Conservation (phyloP, 2,113 vertebrate species). For the Copsychus sechellarum region DNA sequence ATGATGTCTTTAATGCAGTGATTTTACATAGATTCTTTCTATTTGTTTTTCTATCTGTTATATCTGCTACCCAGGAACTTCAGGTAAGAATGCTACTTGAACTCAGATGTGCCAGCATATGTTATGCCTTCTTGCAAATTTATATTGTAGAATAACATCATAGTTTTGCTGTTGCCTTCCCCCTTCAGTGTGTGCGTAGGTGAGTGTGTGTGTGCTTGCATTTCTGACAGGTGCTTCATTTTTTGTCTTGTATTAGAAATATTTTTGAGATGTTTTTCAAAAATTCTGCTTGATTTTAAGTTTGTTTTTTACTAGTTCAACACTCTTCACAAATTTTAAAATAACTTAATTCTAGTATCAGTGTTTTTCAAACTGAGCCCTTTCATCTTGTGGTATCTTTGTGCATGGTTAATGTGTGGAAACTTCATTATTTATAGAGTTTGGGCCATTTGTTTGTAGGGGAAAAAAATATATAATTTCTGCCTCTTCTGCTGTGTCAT, state of each 20-base stretch:
- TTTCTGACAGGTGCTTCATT: conserved; percentile 19
- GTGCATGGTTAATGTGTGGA: background rate
- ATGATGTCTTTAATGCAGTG: conserved; percentile 55
- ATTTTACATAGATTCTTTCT: conserved; percentile 81
- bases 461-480: background rate
- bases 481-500: background rate
- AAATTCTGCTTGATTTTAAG: background rate
- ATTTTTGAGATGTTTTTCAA: conserved; percentile 1
- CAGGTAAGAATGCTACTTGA: conserved; percentile 86
- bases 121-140: conserved; percentile 62
- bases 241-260: conserved; percentile 22
- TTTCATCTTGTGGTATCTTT: background rate
- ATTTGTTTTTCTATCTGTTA: conserved; percentile 86
- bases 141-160: conserved; percentile 57
- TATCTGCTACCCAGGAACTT: conserved; percentile 90
- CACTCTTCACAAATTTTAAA: background rate
- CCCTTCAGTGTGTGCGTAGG: background rate
- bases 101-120: conserved; percentile 63
- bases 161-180: conserved; percentile 53
- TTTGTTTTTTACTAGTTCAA: background rate
- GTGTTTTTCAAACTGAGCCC: background rate
- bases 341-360: background rate
- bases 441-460: background rate
- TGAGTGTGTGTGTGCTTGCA: background rate
- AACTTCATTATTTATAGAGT: background rate